Percentiles rank a stretch among this genome's conserved stretches.
phyloP scores from a whole-genome alignment of 2,797 vertebrate species.

The Arnoldichthys spilopterus region DNA sequence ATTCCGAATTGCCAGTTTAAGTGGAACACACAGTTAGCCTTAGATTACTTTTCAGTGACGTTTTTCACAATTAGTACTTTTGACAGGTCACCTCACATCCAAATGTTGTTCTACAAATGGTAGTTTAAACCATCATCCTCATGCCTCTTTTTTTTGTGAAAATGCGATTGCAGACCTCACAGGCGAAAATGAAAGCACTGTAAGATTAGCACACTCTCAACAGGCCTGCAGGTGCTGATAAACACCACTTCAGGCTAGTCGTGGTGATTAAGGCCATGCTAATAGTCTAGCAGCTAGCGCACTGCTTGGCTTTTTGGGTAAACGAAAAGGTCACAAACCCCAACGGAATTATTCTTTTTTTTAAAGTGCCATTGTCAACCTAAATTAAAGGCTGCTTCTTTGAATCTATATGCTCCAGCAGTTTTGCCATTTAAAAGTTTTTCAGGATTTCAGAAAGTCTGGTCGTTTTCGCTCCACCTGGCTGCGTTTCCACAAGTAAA shows the following conservation, averaged over 20 bases:
- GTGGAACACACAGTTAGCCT: too few relatives aligned
- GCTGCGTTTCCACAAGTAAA: not conserved
- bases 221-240: slow-evolving; percentile 44
- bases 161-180: not conserved
- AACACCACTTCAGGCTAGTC: slow-evolving; percentile 57
- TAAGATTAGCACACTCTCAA: slow-evolving; percentile 14
- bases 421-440: not conserved
- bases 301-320: not conserved
- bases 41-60: too few relatives aligned
- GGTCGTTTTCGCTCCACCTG: not conserved
- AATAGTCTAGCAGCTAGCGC: slow-evolving; percentile 26
- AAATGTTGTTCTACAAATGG: too few relatives aligned
- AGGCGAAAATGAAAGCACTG: slow-evolving; percentile 17
- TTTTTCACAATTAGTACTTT: too few relatives aligned
- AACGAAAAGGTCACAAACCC: not conserved
- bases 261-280: slow-evolving; percentile 46
- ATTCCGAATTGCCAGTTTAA: too few relatives aligned
- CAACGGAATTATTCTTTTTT: slow-evolving; percentile 1
- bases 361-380: slow-evolving; percentile 7
- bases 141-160: not conserved
- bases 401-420: slow-evolving; percentile 8
- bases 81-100: too few relatives aligned
- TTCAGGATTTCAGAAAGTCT: not conserved
- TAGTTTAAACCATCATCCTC: too few relatives aligned
- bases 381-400: not conserved